A percentile compares a stretch with the other conserved stretches of the same genome.
Evolutionary conservation across 2,888 invertebrate genomes (phyloP).

Genomic region (Gymnocheta viridis): DNA sequence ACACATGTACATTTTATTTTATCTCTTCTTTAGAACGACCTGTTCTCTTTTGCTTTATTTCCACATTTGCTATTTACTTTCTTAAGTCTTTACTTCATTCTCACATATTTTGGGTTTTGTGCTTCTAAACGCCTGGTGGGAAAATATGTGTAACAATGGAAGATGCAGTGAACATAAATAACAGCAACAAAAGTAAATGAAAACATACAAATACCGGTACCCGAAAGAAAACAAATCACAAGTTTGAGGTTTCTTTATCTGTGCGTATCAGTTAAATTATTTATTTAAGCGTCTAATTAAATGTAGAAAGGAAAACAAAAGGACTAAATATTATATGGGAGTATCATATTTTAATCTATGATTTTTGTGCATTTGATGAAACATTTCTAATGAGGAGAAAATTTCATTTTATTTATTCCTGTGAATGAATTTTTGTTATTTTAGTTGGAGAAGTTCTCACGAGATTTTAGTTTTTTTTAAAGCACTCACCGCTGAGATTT

Average conservation of each 20-base stretch:
- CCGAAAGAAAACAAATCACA: slow-evolving; percentile 38
- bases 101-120: slow-evolving; percentile 31
- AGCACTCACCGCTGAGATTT: slow-evolving; percentile 1
- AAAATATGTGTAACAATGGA: slow-evolving; percentile 56
- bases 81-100: slow-evolving; percentile 21
- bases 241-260: slow-evolving; percentile 49
- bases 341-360: slow-evolving; percentile 34
- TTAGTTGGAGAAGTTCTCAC: slow-evolving; percentile 5
- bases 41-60: slow-evolving; percentile 45
- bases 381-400: neutral
- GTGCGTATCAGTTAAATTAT: slow-evolving; percentile 60
- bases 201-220: slow-evolving; percentile 60
- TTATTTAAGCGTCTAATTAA: slow-evolving; percentile 66
- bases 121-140: slow-evolving; percentile 50
- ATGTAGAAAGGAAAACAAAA: slow-evolving; percentile 52
- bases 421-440: neutral
- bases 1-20: slow-evolving; percentile 25
- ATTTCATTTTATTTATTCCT: neutral
- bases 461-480: slow-evolving; percentile 1
- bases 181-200: slow-evolving; percentile 22
- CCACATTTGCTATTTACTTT: slow-evolving; percentile 48
- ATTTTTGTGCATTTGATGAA: neutral
- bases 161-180: slow-evolving; percentile 14
- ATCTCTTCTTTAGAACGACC: slow-evolving; percentile 44
- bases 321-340: slow-evolving; percentile 37